phyloP scores from a whole-genome alignment of 2,797 vertebrate species.

The Halcyon smyrnensis region DNA sequence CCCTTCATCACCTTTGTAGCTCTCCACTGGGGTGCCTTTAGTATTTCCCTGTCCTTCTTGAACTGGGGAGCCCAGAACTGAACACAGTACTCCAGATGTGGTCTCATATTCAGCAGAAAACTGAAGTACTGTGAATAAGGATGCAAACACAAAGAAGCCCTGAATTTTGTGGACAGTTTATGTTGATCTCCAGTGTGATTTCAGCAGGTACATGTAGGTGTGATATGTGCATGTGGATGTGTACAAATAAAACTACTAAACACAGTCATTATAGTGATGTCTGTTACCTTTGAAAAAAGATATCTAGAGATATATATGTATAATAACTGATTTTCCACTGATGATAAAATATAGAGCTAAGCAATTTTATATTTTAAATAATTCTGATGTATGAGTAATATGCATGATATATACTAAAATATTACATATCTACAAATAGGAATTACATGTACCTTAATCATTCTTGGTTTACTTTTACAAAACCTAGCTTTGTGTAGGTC shows the following conservation, averaged over 20 bases:
- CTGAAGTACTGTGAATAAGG: not conserved
- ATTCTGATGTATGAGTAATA: not conserved
- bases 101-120: not conserved
- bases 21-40: no score
- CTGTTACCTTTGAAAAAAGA: not conserved
- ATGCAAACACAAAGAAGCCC: not conserved
- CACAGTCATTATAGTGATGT: fast-evolving
- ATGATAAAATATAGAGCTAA: not conserved
- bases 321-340: not conserved
- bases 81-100: no score
- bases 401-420: not conserved
- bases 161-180: not conserved
- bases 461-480: not conserved
- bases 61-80: no score
- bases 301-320: fast-evolving
- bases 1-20: no score
- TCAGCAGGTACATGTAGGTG: not conserved
- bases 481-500: not conserved
- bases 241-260: not conserved
- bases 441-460: not conserved
- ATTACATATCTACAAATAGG: not conserved
- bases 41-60: no score
- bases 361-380: not conserved
- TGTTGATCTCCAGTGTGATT: not conserved
- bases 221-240: no score